phyloP scores from a whole-genome alignment of 1,140 invertebrate genomes.

The Atta cephalotes region DNA sequence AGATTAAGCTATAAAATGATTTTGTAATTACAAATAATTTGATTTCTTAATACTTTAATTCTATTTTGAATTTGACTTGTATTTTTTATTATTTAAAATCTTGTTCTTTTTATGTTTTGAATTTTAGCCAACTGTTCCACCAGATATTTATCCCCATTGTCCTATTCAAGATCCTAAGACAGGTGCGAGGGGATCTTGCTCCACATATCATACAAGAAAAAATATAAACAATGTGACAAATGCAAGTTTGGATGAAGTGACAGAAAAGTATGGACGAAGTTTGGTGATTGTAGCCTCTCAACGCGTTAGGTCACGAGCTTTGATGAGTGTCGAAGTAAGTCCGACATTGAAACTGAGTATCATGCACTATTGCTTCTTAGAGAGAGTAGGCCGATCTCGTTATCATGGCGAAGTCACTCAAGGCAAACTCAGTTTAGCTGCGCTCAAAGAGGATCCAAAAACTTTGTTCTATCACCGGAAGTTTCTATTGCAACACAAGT shows the following conservation, averaged over 20 bases:
- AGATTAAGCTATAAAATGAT: not conserved
- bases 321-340: conserved; percentile 87
- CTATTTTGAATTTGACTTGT: not conserved
- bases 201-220: conserved; percentile 87
- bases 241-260: conserved; percentile 83
- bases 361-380: conserved; percentile 91
- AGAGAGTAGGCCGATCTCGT: conserved; percentile 91
- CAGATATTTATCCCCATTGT: conserved; percentile 89
- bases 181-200: conserved; percentile 90
- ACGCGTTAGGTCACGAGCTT: conserved; percentile 86
- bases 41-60: not conserved
- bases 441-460: conserved; percentile 88
- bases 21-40: conserved; percentile 9
- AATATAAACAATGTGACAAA: conserved; percentile 81
- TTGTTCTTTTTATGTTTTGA: conserved; percentile 63
- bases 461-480: conserved; percentile 90
- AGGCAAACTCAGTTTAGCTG: conserved; percentile 88
- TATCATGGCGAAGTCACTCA: conserved; percentile 90
- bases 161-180: conserved; percentile 87
- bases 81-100: not conserved
- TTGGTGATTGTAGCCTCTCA: conserved; percentile 92
- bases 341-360: conserved; percentile 87
- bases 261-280: conserved; percentile 86
- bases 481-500: conserved; percentile 86
- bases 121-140: conserved; percentile 85